Evolutionary conservation across 2,797 vertebrate genomes (phyloP), one percentile per base, ranked within the genome.

Genomic region (Xyrichtys novacula): DNA sequence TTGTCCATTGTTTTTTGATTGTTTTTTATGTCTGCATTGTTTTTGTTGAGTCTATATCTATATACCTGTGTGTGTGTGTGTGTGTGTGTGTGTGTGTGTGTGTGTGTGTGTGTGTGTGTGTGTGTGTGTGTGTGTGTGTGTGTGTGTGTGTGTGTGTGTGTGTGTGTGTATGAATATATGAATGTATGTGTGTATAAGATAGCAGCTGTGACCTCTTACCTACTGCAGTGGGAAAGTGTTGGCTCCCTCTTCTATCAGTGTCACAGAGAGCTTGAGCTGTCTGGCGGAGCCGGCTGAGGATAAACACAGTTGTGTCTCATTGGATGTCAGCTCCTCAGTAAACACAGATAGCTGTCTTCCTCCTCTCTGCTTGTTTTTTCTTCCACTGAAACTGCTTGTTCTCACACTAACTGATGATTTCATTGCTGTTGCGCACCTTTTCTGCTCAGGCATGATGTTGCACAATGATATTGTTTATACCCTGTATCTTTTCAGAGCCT

Each of bases 201-300:
- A 48, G 32, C 65, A 74, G 77, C 47, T 76, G 54, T 76, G 65
- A 78, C 38, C 65, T 63, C 20, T 57, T 65, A 76, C 59, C 49
- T 38, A 14, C 31, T 60, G 29, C 28, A 50, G 60, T 1, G 1
- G 44, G 38, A 64, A 23, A 43, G 52, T 67, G 61, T 69, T 60
- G 59, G 76, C 57, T 31, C 61, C 29, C 50, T 19, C 60, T 23
- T 65, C 43, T 48, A 23, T 70, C 53, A 38, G 39, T 73, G 63
- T 65, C 59, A 55, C 23, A 38, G 28, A 44, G 25, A 17, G 20
- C 29, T 44, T 6, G 12, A 23, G 48, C 53, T 54, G 64, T 56
- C 52, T 73, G 70, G 32, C 40, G 63, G 55, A 32, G 56, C 48
- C 48, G 39, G 31, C n/a, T 17, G 42, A 40, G 28, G 26, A 65